These are phyloP conservation scores for Hemicordylus capensis DNA, from an alignment of 2,113 vertebrate genomes.

Conservation along the genomic window DNA sequence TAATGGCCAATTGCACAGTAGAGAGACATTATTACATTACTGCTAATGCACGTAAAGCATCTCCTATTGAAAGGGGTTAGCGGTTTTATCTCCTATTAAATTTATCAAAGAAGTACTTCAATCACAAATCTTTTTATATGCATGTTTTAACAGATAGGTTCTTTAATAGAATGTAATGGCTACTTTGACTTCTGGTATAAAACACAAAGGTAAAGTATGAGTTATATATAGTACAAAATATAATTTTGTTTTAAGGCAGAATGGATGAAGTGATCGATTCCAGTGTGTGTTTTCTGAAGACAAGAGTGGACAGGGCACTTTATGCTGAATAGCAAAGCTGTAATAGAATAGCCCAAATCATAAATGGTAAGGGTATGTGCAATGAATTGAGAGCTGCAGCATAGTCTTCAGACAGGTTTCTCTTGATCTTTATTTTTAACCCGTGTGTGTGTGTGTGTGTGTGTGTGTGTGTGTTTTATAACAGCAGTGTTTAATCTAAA, in stretches of 20 bases:
- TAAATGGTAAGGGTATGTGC: not conserved
- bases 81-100: conserved; percentile 80
- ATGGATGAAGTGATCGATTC: conserved; percentile 30
- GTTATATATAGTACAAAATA: conserved; percentile 15
- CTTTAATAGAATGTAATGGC: conserved; percentile 72
- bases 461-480: not conserved
- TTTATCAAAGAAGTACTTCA: conserved; percentile 79
- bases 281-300: conserved; percentile 42
- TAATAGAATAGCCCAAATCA: conserved; percentile 27
- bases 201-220: conserved; percentile 33
- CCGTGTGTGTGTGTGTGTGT: too few species aligned
- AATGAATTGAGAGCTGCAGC: not conserved
- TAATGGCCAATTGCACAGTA: conserved; percentile 69
- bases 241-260: conserved; percentile 34
- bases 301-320: conserved; percentile 43
- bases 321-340: conserved; percentile 26
- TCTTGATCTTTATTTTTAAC: conserved; percentile 58
- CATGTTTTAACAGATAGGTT: conserved; percentile 78
- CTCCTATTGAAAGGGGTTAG: conserved; percentile 75
- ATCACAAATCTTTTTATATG: conserved; percentile 79
- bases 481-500: not conserved
- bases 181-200: conserved; percentile 51
- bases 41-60: conserved; percentile 78
- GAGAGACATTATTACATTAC: conserved; percentile 78
- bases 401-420: conserved; percentile 39